Base-by-base conservation (phyloP, 2,113 vertebrate genomes). In the Myiopsitta monachus region DNA sequence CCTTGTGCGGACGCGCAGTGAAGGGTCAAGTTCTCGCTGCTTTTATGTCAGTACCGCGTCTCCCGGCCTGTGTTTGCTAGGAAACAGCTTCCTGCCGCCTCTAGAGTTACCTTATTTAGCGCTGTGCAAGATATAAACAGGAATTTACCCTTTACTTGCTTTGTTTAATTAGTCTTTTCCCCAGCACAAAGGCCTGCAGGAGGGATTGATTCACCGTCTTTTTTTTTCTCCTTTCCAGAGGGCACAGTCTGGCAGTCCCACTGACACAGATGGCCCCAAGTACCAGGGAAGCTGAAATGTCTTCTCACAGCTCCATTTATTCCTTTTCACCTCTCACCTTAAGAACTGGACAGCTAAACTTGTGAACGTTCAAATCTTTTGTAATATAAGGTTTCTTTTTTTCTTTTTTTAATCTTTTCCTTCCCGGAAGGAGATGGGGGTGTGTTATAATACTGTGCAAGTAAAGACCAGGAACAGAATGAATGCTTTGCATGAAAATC, bases 11-110 rank as follows among this genome's bases (percentile, higher is more conserved):
- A 8, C 15, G 3, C 21, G 16, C 18, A 7, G 66, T 5, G 2
- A 18, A 41, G 59, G 9, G 3, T 7, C 21, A 0, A 0, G 41
- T 5, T 70, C 2, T 11, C 4, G 8, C 10, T 10, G 44, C 14
- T 26, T 14, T 21, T 3, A 3, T 28, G 44, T 6, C 15, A 10
- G 2, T 10, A 0, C 26, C 11, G 8, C 1, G 22, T 12, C 2
- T 64, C 15, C 27, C 4, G 16, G 30, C 6, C 47, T 12, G 13
- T 2, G 23, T 8, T 28, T 6, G 63, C n/a, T 6, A 69, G n/a
- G 51, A 11, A 74, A 3, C 18, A 28, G 13, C 57, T 41, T 21
- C 22, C 7, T 4, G n/a, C 26, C 38, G 4, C 16, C 12, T 28
- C 10, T 8, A 0, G 26, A n/a, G 47, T 8, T 62, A 41, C 23